Conservation (phyloP, 1,140 invertebrate species). For the Apis florea region DNA sequence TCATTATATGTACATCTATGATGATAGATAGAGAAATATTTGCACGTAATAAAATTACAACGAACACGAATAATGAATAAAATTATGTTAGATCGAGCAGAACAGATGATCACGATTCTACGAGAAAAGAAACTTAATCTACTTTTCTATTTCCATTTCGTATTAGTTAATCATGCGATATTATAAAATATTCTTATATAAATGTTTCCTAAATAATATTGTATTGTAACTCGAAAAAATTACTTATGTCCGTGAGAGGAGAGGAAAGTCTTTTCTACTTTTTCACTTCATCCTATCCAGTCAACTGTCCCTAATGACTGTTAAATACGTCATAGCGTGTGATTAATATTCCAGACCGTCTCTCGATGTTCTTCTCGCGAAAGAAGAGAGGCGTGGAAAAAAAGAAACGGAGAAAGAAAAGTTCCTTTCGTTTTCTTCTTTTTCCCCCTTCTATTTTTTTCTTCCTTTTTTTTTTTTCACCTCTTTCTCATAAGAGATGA, state of each 20-base stretch:
- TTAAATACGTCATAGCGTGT: constrained; percentile 56
- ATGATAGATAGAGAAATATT: background rate
- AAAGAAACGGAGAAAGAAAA: background rate
- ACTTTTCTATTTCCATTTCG: background rate
- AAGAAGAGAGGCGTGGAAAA: background rate
- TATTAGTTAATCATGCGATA: too few relatives aligned
- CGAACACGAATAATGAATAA: background rate
- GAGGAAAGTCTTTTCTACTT: constrained; percentile 38
- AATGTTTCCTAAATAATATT: constrained; percentile 17
- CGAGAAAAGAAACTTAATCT: background rate
- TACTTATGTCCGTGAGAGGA: constrained; percentile 32
- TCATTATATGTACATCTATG: background rate
- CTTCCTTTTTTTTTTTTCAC: background rate
- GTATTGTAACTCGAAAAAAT: constrained; percentile 4
- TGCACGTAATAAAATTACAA: background rate
- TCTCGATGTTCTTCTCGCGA: background rate
- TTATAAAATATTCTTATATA: background rate
- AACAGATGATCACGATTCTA: background rate
- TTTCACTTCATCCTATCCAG: constrained; percentile 31
- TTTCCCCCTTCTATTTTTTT: too few relatives aligned
- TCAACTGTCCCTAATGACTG: constrained; percentile 55
- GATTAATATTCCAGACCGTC: constrained; percentile 60
- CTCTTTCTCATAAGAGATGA: background rate
- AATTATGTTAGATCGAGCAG: too few relatives aligned
- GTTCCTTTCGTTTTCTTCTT: background rate